Evolutionary conservation across 1,140 invertebrate genomes (phyloP).

Genomic region (Aethina tumida): DNA sequence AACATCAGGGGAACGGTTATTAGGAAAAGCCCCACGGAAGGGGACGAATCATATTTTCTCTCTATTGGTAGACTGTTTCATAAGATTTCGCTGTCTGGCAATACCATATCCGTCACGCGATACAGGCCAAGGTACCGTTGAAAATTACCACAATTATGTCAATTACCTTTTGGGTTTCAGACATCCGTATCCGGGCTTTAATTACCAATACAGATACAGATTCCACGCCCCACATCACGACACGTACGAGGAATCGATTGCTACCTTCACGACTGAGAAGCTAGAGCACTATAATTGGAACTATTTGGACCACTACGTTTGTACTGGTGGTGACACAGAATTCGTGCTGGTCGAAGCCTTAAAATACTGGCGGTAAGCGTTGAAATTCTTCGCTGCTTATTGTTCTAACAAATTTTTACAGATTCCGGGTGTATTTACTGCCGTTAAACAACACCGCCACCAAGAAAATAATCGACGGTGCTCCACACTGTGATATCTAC

Average conservation of each 20-base stretch:
- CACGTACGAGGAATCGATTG: slow-evolving; percentile 90
- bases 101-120: slow-evolving; percentile 83
- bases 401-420: slow-evolving; percentile 14
- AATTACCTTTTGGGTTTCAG: slow-evolving; percentile 41
- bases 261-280: slow-evolving; percentile 88
- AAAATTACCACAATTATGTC: slow-evolving; percentile 2
- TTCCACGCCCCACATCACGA: slow-evolving; percentile 90
- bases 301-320: slow-evolving; percentile 94
- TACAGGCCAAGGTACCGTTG: slow-evolving; percentile 76
- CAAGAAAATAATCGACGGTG: slow-evolving; percentile 59
- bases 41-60: slow-evolving; percentile 65
- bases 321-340: slow-evolving; percentile 77
- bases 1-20: slow-evolving; percentile 29
- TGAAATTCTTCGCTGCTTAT: slow-evolving; percentile 3
- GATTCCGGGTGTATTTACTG: slow-evolving; percentile 76
- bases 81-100: slow-evolving; percentile 71
- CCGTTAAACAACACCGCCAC: slow-evolving; percentile 64
- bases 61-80: slow-evolving; percentile 95
- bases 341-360: slow-evolving; percentile 74
- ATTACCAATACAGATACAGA: slow-evolving; percentile 81
- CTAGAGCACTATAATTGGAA: slow-evolving; percentile 98
- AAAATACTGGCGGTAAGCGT: slow-evolving; percentile 79
- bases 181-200: slow-evolving; percentile 84
- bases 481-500: slow-evolving; percentile 74
- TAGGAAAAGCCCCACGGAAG: slow-evolving; percentile 39